These are phyloP conservation scores for Atractosteus spatula DNA, from an alignment of 2,113 vertebrate genomes.

Conservation along the genomic window DNA sequence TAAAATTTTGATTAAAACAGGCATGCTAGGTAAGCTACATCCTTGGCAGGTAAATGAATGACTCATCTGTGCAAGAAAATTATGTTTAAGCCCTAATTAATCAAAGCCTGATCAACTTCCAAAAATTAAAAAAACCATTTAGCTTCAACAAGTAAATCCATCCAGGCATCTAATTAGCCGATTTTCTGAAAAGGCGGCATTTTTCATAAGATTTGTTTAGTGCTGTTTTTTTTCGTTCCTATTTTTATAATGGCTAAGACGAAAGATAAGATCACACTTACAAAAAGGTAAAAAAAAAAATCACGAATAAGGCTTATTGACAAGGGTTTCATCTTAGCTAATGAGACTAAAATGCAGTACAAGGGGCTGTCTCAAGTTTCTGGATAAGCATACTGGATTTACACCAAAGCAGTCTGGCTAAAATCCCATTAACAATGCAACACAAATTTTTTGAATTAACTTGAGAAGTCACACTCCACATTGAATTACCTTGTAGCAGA, in stretches of 20 bases:
- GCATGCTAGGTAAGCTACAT: not conserved
- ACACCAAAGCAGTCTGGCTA: too few relatives aligned
- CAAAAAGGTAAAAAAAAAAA: too few relatives aligned
- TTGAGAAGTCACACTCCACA: too few relatives aligned
- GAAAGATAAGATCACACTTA: not conserved
- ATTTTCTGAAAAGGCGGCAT: constrained; percentile 24
- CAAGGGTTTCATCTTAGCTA: too few relatives aligned
- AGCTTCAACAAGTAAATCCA: constrained; percentile 12
- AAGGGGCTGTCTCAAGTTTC: too few relatives aligned
- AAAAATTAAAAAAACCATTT: not conserved
- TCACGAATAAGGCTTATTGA: too few relatives aligned
- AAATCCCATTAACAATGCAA: too few relatives aligned
- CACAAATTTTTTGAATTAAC: too few relatives aligned
- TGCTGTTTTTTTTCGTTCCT: not conserved
- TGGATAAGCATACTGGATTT: too few relatives aligned
- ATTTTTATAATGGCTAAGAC: not conserved
- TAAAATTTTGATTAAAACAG: not conserved
- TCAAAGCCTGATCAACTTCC: constrained; percentile 18
- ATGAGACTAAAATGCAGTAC: too few relatives aligned
- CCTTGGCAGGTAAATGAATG: constrained; percentile 23
- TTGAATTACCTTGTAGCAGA: too few relatives aligned
- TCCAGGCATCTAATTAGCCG: constrained; percentile 28
- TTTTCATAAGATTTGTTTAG: not conserved
- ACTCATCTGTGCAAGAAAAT: constrained; percentile 23
- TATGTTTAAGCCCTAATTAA: constrained; percentile 28